Percentiles rank a stretch among this genome's conserved stretches.
Evolutionary conservation across 1,140 invertebrate genomes (phyloP).

Genomic region (Bathynomus jamesi): DNA sequence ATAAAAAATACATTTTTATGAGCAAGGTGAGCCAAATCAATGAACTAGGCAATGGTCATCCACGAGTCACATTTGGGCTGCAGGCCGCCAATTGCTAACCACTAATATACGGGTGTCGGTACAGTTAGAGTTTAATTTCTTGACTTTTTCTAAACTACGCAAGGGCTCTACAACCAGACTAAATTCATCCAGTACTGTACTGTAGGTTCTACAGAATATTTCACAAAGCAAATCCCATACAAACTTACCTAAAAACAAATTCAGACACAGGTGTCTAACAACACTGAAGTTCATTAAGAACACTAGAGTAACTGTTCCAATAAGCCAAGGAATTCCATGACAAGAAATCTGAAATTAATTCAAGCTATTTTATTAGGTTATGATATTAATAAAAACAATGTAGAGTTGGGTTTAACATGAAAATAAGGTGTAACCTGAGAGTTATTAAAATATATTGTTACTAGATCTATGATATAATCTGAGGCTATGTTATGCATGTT

Average conservation of each 20-base stretch:
- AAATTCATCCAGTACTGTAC: not conserved
- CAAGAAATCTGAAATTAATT: conserved; percentile 66
- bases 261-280: conserved; percentile 70
- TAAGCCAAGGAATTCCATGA: conserved; percentile 80
- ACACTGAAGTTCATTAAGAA: conserved; percentile 58
- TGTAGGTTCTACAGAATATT: not conserved
- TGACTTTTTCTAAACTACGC: not conserved
- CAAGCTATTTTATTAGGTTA: too few relatives aligned
- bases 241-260: conserved; percentile 67
- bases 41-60: too few relatives aligned
- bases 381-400: too few relatives aligned
- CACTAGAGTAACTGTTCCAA: conserved; percentile 60
- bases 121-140: not conserved
- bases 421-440: too few relatives aligned
- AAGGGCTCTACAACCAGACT: not conserved
- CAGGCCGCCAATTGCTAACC: not conserved
- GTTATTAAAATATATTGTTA: too few relatives aligned
- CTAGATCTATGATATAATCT: too few relatives aligned
- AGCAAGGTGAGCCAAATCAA: too few relatives aligned
- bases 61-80: too few relatives aligned
- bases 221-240: conserved; percentile 31
- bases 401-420: too few relatives aligned
- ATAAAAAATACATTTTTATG: too few relatives aligned
- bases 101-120: not conserved
- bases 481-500: too few relatives aligned